Conservation (phyloP, 2,888 invertebrate genomes). For the Auanema freiburgensis region DNA sequence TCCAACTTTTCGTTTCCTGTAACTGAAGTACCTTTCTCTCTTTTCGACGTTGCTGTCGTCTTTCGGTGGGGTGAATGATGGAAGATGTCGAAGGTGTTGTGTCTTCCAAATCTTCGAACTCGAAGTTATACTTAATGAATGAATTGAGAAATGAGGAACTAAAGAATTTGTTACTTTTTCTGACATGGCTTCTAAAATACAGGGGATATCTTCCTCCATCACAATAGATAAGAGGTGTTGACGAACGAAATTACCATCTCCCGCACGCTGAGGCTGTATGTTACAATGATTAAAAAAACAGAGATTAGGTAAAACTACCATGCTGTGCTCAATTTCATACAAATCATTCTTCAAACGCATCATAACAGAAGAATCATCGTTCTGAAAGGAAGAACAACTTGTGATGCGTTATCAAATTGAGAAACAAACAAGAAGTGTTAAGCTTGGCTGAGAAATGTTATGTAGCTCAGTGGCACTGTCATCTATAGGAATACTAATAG, state of each 20-base stretch:
- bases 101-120: slow-evolving; percentile 40
- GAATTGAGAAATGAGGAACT: background rate
- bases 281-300: no score
- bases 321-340: no score
- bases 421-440: no score
- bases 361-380: no score
- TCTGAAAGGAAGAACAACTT: no score
- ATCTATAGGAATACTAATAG: background rate
- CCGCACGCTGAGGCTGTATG: slow-evolving; percentile 39
- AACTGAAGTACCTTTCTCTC: slow-evolving; percentile 32
- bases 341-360: no score
- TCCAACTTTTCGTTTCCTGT: slow-evolving; percentile 9
- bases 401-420: no score
- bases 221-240: slow-evolving; percentile 49
- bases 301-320: no score
- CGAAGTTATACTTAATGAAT: slow-evolving; percentile 36
- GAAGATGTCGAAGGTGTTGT: slow-evolving; percentile 34
- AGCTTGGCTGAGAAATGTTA: no score
- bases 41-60: slow-evolving; percentile 24
- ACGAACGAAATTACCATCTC: slow-evolving; percentile 50
- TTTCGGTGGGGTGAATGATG: slow-evolving; percentile 30
- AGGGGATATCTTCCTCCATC: slow-evolving; percentile 51
- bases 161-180: slow-evolving; percentile 42
- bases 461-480: no score
- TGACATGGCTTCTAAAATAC: slow-evolving; percentile 48